Conservation (phyloP, 2,888 invertebrate species). For the Leucozona laternaria region DNA sequence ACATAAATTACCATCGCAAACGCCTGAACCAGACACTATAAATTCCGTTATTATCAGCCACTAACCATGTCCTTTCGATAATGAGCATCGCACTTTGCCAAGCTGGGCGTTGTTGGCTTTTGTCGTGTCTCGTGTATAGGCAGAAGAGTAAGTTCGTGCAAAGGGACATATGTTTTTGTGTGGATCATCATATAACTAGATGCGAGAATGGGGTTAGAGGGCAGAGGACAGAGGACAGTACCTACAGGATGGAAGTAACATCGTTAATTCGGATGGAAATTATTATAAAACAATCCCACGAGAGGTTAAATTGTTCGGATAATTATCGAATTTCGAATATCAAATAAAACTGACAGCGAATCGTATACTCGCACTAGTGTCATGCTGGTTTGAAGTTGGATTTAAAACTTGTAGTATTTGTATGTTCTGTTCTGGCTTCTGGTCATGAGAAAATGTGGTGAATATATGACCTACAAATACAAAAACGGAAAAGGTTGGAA, state of each 20-base stretch:
- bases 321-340: slow-evolving; percentile 44
- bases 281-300: slow-evolving; percentile 37
- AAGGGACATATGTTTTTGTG: slow-evolving; percentile 27
- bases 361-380: neutral
- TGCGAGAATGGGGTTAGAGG: neutral
- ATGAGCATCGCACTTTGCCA: slow-evolving; percentile 58
- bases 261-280: slow-evolving; percentile 41
- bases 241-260: slow-evolving; percentile 4
- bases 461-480: neutral
- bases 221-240: neutral
- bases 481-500: no score
- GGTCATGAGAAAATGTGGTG: neutral
- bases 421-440: no score
- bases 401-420: neutral
- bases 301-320: slow-evolving; percentile 50
- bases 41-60: slow-evolving; percentile 67
- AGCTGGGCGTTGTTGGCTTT: slow-evolving; percentile 9
- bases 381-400: slow-evolving; percentile 24
- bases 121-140: slow-evolving; percentile 19
- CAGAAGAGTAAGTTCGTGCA: slow-evolving; percentile 26
- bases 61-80: slow-evolving; percentile 65
- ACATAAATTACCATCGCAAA: slow-evolving; percentile 63
- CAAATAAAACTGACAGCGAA: slow-evolving; percentile 26
- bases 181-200: neutral
- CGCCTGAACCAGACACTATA: slow-evolving; percentile 55